Percentiles rank a stretch among this genome's conserved stretches.
Evolutionary conservation across 2,888 invertebrate species (phyloP).

Genomic region (Dendrolimus pini): DNA sequence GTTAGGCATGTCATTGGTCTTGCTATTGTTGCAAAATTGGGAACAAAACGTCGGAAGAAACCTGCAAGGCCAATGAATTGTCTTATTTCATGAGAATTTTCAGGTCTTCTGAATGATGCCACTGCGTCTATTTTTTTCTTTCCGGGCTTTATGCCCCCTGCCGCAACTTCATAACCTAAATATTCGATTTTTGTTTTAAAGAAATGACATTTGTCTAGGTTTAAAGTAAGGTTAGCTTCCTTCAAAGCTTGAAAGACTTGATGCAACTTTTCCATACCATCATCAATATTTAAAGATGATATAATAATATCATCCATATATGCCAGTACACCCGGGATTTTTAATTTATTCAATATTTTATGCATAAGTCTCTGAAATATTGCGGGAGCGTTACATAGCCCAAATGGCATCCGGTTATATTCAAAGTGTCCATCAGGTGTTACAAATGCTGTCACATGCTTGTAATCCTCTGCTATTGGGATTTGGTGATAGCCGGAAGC

Average conservation of each 20-base stretch:
- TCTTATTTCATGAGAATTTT: slow-evolving; percentile 8
- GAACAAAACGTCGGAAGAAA: slow-evolving; percentile 10
- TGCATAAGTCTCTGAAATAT: slow-evolving; percentile 33
- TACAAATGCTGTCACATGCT: slow-evolving; percentile 34
- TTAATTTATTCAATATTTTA: not conserved
- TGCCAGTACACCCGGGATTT: not conserved
- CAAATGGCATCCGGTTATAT: slow-evolving; percentile 39
- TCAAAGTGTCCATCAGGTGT: slow-evolving; percentile 40
- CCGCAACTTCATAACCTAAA: slow-evolving; percentile 4
- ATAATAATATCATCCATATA: not conserved
- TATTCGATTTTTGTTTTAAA: slow-evolving; percentile 5
- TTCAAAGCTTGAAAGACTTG: not conserved
- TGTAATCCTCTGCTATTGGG: slow-evolving; percentile 24
- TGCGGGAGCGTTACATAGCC: slow-evolving; percentile 36
- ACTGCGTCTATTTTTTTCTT: slow-evolving; percentile 4
- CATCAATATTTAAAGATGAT: slow-evolving; percentile 3
- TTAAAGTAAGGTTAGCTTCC: slow-evolving; percentile 3
- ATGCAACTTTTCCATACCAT: not conserved
- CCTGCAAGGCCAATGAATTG: slow-evolving; percentile 10
- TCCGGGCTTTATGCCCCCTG: slow-evolving; percentile 5
- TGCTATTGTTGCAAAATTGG: slow-evolving; percentile 7
- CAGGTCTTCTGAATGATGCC: slow-evolving; percentile 7
- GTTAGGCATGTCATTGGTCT: slow-evolving; percentile 1
- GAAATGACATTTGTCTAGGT: slow-evolving; percentile 9
- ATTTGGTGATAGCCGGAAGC: slow-evolving; percentile 18